Evolutionary conservation across 2,888 invertebrate species (phyloP), one percentile per base, ranked within the genome.

Genomic region (Heliconius ismenius): DNA sequence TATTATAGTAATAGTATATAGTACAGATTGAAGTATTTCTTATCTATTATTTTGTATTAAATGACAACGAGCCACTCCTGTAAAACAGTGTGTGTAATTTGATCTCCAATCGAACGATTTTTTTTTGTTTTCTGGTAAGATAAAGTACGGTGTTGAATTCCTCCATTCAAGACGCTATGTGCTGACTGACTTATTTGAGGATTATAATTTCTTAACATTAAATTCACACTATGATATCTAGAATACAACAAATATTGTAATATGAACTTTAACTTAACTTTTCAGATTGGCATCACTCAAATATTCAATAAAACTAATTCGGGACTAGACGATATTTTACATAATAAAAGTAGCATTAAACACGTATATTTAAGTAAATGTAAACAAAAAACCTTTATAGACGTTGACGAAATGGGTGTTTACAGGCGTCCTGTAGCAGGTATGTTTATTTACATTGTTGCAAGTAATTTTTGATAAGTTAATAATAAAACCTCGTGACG

Each of bases 371-470:
- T 92, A 21, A 88, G 83, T 74, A 88, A 84, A 83, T 83, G 85
- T 0, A 89, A 89, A 77, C 91, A 91, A 79, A 90, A 88, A 63
- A 79, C 86, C 1, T 89, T 89, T 28, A 15, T 92, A 7, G 88
- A 91, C 54, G 36, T 91, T 0, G 89, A 90, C 60, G 92, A 92
- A 78, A 82, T 85, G 81, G 90, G 91, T 7, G 39, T 83, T 4
- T 76, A 76, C 4, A 81, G 82, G 26, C 74, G 75, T 43, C 64
- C 68, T 18, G 6, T 73, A 49, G 2, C 54, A 39, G 76, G 75
- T 77, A 73, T 7, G 1, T 39, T 13, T 36, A 26, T 11, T 10
- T 9, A n/a, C 21, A 18, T n/a, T 21, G 21, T 7, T 32, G 32
- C 32, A 32, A 32, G 32, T 32, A 32, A 32, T 32, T 32, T 32